Percentiles rank a stretch among this genome's conserved stretches.
These are phyloP conservation scores for Clangula hyemalis DNA, from an alignment of 2,797 vertebrate species.

Conservation along the genomic window DNA sequence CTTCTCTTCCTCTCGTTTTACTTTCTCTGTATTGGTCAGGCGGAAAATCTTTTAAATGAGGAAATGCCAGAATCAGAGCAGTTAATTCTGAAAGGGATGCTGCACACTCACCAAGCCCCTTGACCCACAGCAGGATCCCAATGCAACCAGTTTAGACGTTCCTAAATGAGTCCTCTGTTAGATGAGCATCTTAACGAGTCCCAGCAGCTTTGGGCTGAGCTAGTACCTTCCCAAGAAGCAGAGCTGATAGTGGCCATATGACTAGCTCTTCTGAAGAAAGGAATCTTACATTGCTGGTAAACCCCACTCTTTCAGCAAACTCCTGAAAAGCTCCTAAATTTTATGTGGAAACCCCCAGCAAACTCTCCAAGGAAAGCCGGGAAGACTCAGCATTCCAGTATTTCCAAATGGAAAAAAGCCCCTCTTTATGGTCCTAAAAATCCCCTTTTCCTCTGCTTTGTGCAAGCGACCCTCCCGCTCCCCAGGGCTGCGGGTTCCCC, in stretches of 20 bases:
- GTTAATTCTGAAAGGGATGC: neutral
- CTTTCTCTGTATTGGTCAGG: neutral
- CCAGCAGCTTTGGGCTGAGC: neutral
- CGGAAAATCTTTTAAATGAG: neutral
- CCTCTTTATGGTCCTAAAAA: neutral
- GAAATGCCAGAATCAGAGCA: neutral
- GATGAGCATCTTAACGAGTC: neutral
- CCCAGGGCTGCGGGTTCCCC: neutral
- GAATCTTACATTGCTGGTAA: neutral
- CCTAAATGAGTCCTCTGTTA: neutral
- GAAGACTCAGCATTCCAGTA: neutral
- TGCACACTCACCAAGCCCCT: neutral
- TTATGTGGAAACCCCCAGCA: slow-evolving; percentile 32
- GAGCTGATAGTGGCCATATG: accelerated
- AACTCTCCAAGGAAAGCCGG: neutral
- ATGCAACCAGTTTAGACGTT: neutral
- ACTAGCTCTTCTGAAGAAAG: neutral
- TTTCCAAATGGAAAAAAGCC: slow-evolving; percentile 12
- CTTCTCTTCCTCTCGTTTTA: neutral
- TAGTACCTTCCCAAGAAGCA: neutral
- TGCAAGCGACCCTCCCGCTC: too few species aligned
- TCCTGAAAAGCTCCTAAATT: neutral
- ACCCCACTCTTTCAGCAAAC: neutral
- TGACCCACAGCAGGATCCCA: accelerated
- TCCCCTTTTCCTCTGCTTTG: too few species aligned